Evolutionary conservation across 2,797 vertebrate genomes (phyloP), one percentile per base, ranked within the genome.

Genomic region (Microcaecilia unicolor): DNA sequence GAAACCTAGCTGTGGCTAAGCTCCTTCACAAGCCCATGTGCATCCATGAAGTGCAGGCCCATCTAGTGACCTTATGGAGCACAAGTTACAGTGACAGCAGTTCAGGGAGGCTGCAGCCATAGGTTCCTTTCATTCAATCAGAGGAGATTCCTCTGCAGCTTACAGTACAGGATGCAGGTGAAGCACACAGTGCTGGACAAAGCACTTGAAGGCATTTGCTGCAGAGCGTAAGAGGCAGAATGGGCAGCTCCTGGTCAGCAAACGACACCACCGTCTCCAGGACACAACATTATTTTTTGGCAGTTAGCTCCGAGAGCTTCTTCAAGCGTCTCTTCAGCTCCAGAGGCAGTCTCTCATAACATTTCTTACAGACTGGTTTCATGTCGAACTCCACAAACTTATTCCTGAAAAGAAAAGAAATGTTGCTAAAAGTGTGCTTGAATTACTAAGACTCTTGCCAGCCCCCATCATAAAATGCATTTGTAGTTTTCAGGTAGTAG

Each of bases 351-450:
- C 73, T 80, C 56, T 84, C 76, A 2, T 83, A 84, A 48, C 81
- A 81, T 18, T 64, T 70, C 62, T 83, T 84, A 44, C 81, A 84
- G 12, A 84, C 74, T 0, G 81, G 81, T 45, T 84, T 84, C 81
- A 84, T 84, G 44, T 84, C 81, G 5, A 84, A 84, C 48, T 83
- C 79, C 70, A 84, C 79, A 48, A 84, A 84, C 54, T 81, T 84
- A 62, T 80, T 84, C 75, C 79, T 84, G 36, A 47, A 57, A 34
- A 48, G 41, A 44, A 32, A 42, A 4, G 31, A 1, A 1, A 1
- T 5, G 3, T n/a, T 13, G n/a, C 34, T 60, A 53, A 41, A 49
- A 37, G 3, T 7, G n/a, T 24, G 35, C 21, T 29, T 44, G 23
- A 22, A 51, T 46, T 54, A 19, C 11, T 4, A 18, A 19, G 10